These are phyloP conservation scores for Macquaria ambigua DNA, from an alignment of 2,113 vertebrate genomes.

Conservation along the genomic window DNA sequence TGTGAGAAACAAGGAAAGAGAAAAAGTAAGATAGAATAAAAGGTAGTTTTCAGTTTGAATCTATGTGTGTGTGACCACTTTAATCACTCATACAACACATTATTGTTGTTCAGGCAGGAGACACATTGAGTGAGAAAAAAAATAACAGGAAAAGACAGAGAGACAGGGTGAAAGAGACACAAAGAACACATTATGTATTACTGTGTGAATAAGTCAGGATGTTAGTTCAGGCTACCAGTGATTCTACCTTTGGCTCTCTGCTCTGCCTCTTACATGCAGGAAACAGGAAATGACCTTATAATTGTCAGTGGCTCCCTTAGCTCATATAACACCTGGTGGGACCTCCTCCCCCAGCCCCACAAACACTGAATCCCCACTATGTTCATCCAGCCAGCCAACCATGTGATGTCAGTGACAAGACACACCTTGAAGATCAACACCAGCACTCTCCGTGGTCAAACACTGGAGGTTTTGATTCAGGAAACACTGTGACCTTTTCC, in stretches of 20 bases:
- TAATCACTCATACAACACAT: not conserved
- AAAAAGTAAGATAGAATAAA: not conserved
- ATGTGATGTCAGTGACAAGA: constrained; percentile 42
- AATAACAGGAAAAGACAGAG: constrained; percentile 3
- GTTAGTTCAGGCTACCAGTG: constrained; percentile 34
- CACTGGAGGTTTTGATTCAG: constrained; percentile 57
- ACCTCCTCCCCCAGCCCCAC: constrained; percentile 19
- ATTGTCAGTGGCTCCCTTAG: constrained; percentile 11
- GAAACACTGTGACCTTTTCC: constrained; percentile 71
- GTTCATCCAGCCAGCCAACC: constrained; percentile 30
- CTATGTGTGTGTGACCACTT: not conserved
- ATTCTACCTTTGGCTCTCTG: constrained; percentile 23
- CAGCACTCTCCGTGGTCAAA: constrained; percentile 49
- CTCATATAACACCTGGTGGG: constrained; percentile 17
- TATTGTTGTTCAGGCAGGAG: not conserved
- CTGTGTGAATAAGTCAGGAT: constrained; percentile 22
- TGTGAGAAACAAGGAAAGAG: not conserved
- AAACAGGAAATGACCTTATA: constrained; percentile 43
- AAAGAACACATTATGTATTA: not conserved
- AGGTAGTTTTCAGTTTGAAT: constrained; percentile 1
- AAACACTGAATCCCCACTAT: constrained; percentile 23
- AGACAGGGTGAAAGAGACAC: not conserved
- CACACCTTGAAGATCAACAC: constrained; percentile 63
- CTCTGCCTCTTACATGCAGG: constrained; percentile 19
- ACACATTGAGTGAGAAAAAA: not conserved